Evolutionary conservation across 1,140 invertebrate species (phyloP), one percentile per base, ranked within the genome.

Genomic region (Aphelinus certus): DNA sequence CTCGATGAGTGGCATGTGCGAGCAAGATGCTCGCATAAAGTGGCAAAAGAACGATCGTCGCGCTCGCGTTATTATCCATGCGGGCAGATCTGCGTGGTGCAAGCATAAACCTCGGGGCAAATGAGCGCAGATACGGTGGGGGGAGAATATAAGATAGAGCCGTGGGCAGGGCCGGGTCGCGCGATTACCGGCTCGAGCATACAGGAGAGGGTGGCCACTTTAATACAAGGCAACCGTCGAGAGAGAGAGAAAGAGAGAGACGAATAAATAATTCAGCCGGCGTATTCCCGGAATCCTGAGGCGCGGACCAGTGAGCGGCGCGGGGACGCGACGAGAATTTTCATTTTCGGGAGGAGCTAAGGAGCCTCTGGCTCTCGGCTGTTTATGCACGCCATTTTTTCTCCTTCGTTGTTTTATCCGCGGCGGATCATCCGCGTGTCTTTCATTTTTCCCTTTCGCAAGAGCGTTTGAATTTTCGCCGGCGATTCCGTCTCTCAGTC

Each of bases 21-120:
- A 64, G 76, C 76, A 78, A 79, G 77, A 79, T 79, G 75, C 75
- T 76, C 76, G 74, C 73, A 85, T 84, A 84, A 85, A 84, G 83
- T 83, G 80, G 79, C 65, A 80, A 84, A 83, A 82, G 79, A 82
- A 83, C 82, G 81, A 81, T 78, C 79, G 79, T 79, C 76, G 81
- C 76, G 75, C 57, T 67, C 77, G 76, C 79, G 80, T 82, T 84
- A 84, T 84, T 84, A 84, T 84, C 81, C 79, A 53, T 26, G 73
- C 69, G 78, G 57, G 71, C 76, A 77, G 78, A 80, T 78, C 73
- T 75, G 67, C 71, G 75, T 48, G 55, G 26, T 43, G 55, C 60
- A 56, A 68, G 66, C 75, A 80, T 80, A 80, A 79, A 79, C 49
- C 68, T 68, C 49, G 67, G 74, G 75, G 69, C 64, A 77, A 77